Conservation (phyloP, 1,140 invertebrate genomes). For the Hormaphis cornu region DNA sequence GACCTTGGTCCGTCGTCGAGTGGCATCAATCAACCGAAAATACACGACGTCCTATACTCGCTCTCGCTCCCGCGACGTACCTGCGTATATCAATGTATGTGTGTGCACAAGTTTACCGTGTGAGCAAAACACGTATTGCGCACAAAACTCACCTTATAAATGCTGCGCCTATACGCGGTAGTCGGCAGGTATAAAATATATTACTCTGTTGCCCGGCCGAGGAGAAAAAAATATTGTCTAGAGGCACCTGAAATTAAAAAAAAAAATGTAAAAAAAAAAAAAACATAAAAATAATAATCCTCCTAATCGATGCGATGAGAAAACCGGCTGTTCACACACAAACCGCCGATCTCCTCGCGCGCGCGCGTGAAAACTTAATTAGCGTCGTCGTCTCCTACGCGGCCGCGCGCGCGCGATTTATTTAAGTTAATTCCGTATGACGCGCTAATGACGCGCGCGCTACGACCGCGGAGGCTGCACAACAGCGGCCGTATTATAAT, state of each 20-base stretch:
- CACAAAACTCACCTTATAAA: too few species aligned
- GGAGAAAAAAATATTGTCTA: neutral
- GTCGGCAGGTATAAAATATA: neutral
- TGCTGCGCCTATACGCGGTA: conserved; percentile 6
- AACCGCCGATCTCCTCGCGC: neutral
- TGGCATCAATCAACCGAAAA: conserved; percentile 25
- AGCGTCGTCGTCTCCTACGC: conserved; percentile 16
- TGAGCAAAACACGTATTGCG: too few species aligned
- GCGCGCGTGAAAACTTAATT: conserved; percentile 28
- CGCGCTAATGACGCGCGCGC: conserved; percentile 22
- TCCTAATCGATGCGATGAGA: conserved; percentile 11
- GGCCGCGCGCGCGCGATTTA: conserved; percentile 15
- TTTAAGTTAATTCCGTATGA: conserved; percentile 24
- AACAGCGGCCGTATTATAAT: neutral
- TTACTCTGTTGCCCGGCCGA: neutral
- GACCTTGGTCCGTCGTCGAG: conserved; percentile 23
- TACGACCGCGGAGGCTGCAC: neutral
- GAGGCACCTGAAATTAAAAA: too few species aligned
- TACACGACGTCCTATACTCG: too few species aligned
- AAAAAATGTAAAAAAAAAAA: neutral
- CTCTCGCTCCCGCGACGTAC: neutral
- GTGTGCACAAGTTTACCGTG: neutral
- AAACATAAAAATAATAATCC: neutral
- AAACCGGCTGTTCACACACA: conserved; percentile 11
- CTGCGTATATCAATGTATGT: neutral